A percentile compares a stretch with the other conserved stretches of the same genome.
Conservation (phyloP, 2,113 vertebrate genomes). For the Alosa alosa region DNA sequence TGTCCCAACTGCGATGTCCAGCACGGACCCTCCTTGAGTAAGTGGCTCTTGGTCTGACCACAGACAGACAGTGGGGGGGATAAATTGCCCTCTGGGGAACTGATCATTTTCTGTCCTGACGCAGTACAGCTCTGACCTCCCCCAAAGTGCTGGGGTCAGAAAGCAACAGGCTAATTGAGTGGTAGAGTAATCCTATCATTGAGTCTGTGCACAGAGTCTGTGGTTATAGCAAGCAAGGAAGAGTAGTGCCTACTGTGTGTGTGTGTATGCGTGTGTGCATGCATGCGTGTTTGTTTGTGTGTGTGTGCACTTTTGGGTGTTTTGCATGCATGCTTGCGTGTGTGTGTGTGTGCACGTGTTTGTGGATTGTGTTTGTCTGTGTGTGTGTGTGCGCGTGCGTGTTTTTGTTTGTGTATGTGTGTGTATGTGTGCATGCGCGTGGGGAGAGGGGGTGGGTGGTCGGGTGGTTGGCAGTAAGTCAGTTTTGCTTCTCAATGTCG, state of each 20-base stretch:
- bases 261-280: not conserved
- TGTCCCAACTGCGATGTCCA: slow-evolving; percentile 92
- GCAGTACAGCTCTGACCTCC: not conserved
- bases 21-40: slow-evolving; percentile 92
- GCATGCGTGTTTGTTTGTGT: no score
- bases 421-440: not conserved
- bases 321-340: not conserved
- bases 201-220: slow-evolving; percentile 19
- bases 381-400: no score
- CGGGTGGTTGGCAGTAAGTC: not conserved
- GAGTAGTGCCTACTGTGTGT: not conserved
- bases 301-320: no score
- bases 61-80: not conserved
- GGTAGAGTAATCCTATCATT: slow-evolving; percentile 34
- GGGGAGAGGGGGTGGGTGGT: not conserved
- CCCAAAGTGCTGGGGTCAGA: not conserved
- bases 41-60: slow-evolving; percentile 61
- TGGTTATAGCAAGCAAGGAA: slow-evolving; percentile 15
- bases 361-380: no score
- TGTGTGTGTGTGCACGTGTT: not conserved
- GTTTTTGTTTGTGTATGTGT: not conserved
- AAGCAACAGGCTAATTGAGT: slow-evolving; percentile 43
- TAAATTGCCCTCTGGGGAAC: slow-evolving; percentile 9
- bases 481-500: not conserved
- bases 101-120: not conserved